A percentile compares a stretch with the other conserved stretches of the same genome.
Conservation (phyloP, 2,888 invertebrate genomes). For the Pachycephus smyrnensis region DNA sequence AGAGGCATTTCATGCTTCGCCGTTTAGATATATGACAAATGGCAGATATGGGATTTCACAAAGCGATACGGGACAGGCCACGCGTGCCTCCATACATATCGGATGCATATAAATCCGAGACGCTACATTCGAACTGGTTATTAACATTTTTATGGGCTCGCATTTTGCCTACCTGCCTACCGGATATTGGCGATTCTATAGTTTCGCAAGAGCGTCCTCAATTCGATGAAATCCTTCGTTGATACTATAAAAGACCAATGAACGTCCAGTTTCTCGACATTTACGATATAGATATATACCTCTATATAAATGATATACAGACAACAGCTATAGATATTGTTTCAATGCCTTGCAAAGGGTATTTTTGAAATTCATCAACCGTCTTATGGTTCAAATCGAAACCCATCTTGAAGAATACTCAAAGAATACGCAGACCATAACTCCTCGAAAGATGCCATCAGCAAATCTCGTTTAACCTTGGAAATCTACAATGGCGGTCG, state of each 20-base stretch:
- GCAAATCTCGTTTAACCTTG: neutral
- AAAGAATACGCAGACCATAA: neutral
- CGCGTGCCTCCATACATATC: constrained; percentile 8
- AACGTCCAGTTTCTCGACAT: neutral
- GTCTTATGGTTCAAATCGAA: neutral
- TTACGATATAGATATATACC: neutral
- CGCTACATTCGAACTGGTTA: neutral
- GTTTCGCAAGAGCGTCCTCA: neutral
- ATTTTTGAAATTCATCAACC: neutral
- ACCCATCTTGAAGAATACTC: neutral
- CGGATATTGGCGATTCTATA: constrained; percentile 1
- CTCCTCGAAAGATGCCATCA: neutral
- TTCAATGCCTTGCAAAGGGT: neutral
- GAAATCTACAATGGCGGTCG: neutral
- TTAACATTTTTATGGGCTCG: constrained; percentile 10
- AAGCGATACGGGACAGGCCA: constrained; percentile 6
- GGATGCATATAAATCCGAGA: constrained; percentile 4
- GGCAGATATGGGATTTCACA: constrained; percentile 8
- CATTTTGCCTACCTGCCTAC: constrained; percentile 1
- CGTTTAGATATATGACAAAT: constrained; percentile 10
- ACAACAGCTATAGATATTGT: neutral
- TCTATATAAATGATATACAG: neutral
- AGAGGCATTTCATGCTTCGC: constrained; percentile 5
- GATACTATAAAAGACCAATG: neutral
- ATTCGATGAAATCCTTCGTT: neutral